A percentile compares a stretch with the other conserved stretches of the same genome.
These are phyloP conservation scores for Recurvirostra avosetta DNA, from an alignment of 2,113 vertebrate species.

Conservation along the genomic window DNA sequence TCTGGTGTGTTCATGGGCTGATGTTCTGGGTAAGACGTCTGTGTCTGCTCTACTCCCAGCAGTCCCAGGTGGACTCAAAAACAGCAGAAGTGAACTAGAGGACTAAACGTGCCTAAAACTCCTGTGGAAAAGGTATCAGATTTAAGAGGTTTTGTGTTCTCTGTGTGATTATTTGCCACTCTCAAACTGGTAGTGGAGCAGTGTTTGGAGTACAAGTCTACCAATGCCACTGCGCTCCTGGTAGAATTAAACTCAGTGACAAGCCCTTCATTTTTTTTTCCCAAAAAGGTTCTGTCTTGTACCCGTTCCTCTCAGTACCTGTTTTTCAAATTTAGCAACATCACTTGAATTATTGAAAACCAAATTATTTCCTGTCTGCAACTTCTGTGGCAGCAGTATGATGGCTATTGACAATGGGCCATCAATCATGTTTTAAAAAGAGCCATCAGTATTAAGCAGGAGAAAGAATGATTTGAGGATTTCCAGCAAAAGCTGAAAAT, in stretches of 20 bases:
- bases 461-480: not conserved
- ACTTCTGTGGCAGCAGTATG: not conserved
- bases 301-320: not conserved
- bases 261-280: not conserved
- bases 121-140: not conserved
- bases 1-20: not conserved
- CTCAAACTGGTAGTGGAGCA: not conserved
- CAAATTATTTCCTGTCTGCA: not conserved
- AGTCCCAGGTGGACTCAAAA: not conserved
- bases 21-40: not conserved
- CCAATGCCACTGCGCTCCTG: not conserved
- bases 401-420: slow-evolving; percentile 5
- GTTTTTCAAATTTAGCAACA: slow-evolving; percentile 2
- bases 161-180: not conserved
- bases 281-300: not conserved
- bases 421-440: slow-evolving; percentile 15
- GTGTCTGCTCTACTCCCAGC: not conserved
- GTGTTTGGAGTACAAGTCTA: not conserved
- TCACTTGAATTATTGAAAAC: slow-evolving; percentile 7
- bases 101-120: not conserved
- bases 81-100: not conserved
- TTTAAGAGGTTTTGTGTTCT: not conserved
- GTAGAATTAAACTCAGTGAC: not conserved
- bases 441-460: not conserved
- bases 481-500: not conserved